Percentiles rank a stretch among this genome's conserved stretches.
Evolutionary conservation across 2,888 invertebrate species (phyloP).

Genomic region (Strigamia maritima): DNA sequence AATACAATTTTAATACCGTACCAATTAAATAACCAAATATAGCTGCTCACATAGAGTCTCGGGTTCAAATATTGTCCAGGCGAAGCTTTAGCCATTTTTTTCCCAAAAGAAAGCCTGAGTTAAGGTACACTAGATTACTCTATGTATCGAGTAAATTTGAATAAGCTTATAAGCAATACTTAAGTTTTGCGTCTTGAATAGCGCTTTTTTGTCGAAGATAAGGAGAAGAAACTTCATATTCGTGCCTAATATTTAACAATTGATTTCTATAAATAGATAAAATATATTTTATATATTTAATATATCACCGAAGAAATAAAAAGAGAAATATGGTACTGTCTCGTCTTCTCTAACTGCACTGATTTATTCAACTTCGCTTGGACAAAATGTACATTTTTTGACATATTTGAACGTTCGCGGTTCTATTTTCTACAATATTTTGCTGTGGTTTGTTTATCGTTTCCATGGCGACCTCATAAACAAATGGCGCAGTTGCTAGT

Average conservation of each 20-base stretch:
- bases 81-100: background rate
- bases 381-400: background rate
- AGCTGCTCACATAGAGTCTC: background rate
- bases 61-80: conserved; percentile 16
- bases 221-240: background rate
- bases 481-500: background rate
- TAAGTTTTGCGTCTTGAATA: background rate
- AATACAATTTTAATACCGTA: background rate
- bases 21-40: background rate
- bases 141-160: background rate
- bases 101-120: background rate
- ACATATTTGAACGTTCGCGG: background rate
- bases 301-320: background rate
- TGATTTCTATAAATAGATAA: background rate
- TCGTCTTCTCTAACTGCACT: background rate
- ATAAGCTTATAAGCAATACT: background rate
- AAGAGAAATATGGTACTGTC: background rate
- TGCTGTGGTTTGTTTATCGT: background rate
- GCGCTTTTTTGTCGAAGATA: background rate
- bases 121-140: too few relatives aligned
- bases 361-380: background rate
- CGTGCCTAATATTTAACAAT: background rate
- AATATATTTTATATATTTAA: background rate
- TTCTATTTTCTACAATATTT: background rate
- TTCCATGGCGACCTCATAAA: background rate